Evolutionary conservation across 64 coral and sea anemone genomes (phyloP).

Genomic region (Anthopleura sola): DNA sequence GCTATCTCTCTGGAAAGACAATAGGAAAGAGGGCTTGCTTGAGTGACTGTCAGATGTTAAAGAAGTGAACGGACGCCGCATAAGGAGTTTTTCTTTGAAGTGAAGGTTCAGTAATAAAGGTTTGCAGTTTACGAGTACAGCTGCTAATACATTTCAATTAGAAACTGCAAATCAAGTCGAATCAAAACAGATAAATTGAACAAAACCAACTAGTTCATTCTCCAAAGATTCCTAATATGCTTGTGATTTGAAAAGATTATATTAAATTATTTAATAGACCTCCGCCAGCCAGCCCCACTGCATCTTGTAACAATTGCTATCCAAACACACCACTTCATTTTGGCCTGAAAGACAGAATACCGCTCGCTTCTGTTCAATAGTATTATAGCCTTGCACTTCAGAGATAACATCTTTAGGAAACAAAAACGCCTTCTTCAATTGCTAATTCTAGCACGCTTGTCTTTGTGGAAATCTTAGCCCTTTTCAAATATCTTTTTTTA

Average conservation of each 20-base stretch:
- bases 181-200: constrained; percentile 17
- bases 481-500: constrained; percentile 10
- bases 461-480: not conserved
- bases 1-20: constrained; percentile 1
- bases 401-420: constrained; percentile 7
- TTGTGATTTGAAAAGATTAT: constrained; percentile 34
- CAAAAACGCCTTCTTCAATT: constrained; percentile 1
- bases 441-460: constrained; percentile 8
- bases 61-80: constrained; percentile 1
- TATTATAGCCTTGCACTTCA: not conserved
- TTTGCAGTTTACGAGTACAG: constrained; percentile 7
- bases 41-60: not conserved
- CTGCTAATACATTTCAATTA: constrained; percentile 18
- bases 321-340: constrained; percentile 17
- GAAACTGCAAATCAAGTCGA: constrained; percentile 25
- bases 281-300: not conserved
- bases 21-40: not conserved
- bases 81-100: constrained; percentile 10
- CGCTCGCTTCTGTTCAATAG: not conserved
- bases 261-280: constrained; percentile 26
- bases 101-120: constrained; percentile 11
- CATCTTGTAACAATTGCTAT: constrained; percentile 32
- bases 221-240: constrained; percentile 24
- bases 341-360: not conserved
- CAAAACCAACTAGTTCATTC: constrained; percentile 23